phyloP scores from a whole-genome alignment of 2,888 invertebrate species.

The Napeogenes inachia region DNA sequence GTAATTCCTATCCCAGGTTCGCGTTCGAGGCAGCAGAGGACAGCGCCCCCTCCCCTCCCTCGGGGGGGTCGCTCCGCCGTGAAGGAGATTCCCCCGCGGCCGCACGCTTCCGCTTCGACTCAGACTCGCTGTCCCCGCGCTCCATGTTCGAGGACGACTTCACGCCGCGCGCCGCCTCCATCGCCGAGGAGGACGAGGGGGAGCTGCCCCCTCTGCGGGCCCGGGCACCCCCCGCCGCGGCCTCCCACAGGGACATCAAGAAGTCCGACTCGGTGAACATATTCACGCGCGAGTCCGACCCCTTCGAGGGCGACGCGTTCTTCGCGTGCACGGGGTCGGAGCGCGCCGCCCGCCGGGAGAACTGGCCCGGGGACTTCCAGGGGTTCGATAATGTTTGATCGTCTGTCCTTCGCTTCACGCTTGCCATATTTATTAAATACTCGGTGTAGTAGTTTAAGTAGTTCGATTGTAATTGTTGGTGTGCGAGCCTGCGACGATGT shows the following conservation, averaged over 20 bases:
- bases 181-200: conserved; percentile 68
- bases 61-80: conserved; percentile 52
- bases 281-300: conserved; percentile 90
- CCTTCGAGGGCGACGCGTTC: conserved; percentile 93
- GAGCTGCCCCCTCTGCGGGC: conserved; percentile 59
- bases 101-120: conserved; percentile 66
- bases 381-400: conserved; percentile 55
- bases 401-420: conserved; percentile 12
- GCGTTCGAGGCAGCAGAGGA: conserved; percentile 63
- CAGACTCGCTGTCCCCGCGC: conserved; percentile 65
- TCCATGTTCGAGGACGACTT: conserved; percentile 80
- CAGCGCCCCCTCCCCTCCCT: conserved; percentile 55
- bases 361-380: conserved; percentile 73
- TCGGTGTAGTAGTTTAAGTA: conserved; percentile 11
- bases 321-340: conserved; percentile 80
- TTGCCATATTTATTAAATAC: conserved; percentile 18
- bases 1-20: conserved; percentile 42
- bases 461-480: not conserved
- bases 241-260: conserved; percentile 81
- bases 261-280: conserved; percentile 95
- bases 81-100: conserved; percentile 56
- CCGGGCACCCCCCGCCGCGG: conserved; percentile 43
- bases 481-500: not conserved
- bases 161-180: conserved; percentile 70
- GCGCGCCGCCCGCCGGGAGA: conserved; percentile 63